Base-by-base conservation (phyloP, 2,888 invertebrate species). In the Homarus gammarus region DNA sequence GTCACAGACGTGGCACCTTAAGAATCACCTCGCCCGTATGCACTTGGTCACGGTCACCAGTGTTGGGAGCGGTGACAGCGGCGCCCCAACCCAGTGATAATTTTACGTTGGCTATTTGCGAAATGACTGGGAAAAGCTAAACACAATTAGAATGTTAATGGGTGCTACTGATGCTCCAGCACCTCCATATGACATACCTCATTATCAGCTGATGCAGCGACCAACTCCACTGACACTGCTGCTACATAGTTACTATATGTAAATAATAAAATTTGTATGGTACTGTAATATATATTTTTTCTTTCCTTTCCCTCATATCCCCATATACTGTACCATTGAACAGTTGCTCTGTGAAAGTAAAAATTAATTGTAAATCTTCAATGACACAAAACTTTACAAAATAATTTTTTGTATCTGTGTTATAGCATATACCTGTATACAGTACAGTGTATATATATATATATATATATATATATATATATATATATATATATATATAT, bases 1-100 rank as follows among this genome's bases (percentile, higher is more conserved):
- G 68, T 87, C 87, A 27, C 87, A 90, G 68, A 84, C 72, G 61
- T 87, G 87, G 72, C 87, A 90, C 82, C 90, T 90, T 49, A 87
- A 87, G 68, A 88, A 87, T 38, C 90, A 90, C 82, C 61, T 90
- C 79, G 51, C 88, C 36, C 82, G 88, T 27, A 83, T 88, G 44
- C 88, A 88, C 51, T 56, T 83, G 44, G 44, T 82, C 33, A n/a
- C 78, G n/a, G 33, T 44, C 38, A 49, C n/a, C 22, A 64, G 64
- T 27, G 64, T 15, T 12, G 64, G 27, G 31, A 22, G 27, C 5
- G 27, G 64, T 22, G 38, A 15, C 38, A 27, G 38, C 36, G 73
- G 73, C 10, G 73, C 73, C 22, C 73, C 18, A 22, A 36, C 12
- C 3, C 75, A 40, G 75, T 75, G 33, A 73, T 38, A n/a, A n/a